phyloP scores from a whole-genome alignment of 2,113 vertebrate species.

The Panthera tigris region DNA sequence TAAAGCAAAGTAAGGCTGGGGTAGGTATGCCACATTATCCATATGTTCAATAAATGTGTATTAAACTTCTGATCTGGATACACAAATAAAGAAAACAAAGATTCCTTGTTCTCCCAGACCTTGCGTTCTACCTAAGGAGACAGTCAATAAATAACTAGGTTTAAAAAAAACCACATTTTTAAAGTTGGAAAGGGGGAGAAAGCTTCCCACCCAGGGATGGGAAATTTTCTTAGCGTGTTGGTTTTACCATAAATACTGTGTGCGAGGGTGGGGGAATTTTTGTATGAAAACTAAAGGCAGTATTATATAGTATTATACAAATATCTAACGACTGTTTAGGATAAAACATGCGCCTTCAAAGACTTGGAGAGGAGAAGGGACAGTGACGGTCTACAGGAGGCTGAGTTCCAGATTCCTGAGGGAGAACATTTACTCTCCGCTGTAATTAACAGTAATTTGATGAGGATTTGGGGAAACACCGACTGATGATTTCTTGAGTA shows the following conservation, averaged over 20 bases:
- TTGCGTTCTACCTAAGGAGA: slow-evolving; percentile 33
- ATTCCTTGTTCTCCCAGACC: neutral
- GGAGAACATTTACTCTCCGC: neutral
- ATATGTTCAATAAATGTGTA: neutral
- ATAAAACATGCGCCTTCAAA: slow-evolving; percentile 1
- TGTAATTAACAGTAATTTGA: slow-evolving; percentile 50
- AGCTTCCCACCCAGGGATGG: neutral
- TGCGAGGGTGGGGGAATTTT: neutral
- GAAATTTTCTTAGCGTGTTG: neutral
- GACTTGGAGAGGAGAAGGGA: neutral
- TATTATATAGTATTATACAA: neutral
- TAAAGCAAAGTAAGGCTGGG: neutral
- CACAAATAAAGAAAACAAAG: slow-evolving; percentile 35
- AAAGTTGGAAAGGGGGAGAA: neutral
- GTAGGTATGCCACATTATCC: neutral
- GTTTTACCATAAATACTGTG: neutral
- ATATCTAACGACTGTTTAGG: neutral
- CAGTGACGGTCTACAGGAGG: neutral
- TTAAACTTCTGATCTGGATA: neutral
- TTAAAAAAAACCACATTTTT: neutral
- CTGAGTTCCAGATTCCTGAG: neutral
- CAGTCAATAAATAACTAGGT: slow-evolving; percentile 22
- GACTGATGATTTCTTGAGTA: neutral
- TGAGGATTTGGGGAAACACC: neutral
- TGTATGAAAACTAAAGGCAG: neutral